A percentile compares a stretch with the other conserved stretches of the same genome.
These are phyloP conservation scores for Ceyx erithaca DNA, from an alignment of 2,797 vertebrate genomes.

Conservation along the genomic window DNA sequence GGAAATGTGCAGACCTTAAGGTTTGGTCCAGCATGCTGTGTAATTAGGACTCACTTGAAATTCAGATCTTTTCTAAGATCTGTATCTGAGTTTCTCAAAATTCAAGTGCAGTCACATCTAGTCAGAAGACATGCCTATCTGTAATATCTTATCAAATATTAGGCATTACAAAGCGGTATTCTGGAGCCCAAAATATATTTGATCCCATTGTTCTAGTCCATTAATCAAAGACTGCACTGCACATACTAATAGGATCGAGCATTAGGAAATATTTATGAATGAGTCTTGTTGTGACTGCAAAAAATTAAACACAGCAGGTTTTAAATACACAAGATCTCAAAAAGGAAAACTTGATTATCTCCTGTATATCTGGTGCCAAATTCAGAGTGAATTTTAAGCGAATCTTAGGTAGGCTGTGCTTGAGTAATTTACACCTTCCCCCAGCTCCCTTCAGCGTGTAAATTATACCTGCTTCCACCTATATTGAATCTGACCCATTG, in stretches of 20 bases:
- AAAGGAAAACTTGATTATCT: constrained; percentile 61
- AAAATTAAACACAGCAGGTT: constrained; percentile 64
- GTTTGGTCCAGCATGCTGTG: not conserved
- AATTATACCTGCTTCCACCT: constrained; percentile 25
- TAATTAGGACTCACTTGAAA: constrained; percentile 50
- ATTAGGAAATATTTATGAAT: constrained; percentile 58
- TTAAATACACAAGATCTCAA: constrained; percentile 30
- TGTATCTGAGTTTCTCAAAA: constrained; percentile 19
- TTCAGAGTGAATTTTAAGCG: constrained; percentile 48
- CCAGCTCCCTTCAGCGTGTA: constrained; percentile 12
- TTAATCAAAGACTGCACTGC: not conserved
- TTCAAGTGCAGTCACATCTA: not conserved
- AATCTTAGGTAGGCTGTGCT: constrained; percentile 4
- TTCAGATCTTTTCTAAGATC: constrained; percentile 44
- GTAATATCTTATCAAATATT: constrained; percentile 44
- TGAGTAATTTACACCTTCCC: constrained; percentile 56
- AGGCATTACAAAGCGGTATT: constrained; percentile 41
- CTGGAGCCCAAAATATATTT: constrained; percentile 40
- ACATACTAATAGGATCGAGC: constrained; percentile 30
- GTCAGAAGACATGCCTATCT: constrained; percentile 27
- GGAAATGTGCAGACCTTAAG: constrained; percentile 20
- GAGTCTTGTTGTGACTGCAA: constrained; percentile 64
- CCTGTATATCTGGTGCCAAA: constrained; percentile 36
- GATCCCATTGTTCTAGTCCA: constrained; percentile 40
- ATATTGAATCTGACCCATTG: not conserved